A percentile compares a stretch with the other conserved stretches of the same genome.
Conservation (phyloP, 2,797 vertebrate genomes). For the Graptemys geographica region DNA sequence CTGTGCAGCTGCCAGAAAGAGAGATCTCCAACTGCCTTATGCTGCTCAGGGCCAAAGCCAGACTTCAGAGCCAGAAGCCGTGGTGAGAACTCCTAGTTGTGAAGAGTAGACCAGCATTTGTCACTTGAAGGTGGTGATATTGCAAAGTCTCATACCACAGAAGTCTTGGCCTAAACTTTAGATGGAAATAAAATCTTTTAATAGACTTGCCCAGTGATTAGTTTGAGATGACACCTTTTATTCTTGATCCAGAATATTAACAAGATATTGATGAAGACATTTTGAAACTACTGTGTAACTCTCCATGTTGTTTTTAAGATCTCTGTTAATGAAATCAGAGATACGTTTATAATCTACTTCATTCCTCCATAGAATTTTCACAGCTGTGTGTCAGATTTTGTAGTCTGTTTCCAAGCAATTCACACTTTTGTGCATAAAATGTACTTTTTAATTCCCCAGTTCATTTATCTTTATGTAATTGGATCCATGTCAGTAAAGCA, state of each 20-base stretch:
- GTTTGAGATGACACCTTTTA: slow-evolving; percentile 11
- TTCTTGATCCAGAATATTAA: slow-evolving; percentile 10
- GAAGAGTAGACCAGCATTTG: slow-evolving; percentile 9
- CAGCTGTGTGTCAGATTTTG: background rate
- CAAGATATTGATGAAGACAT: background rate
- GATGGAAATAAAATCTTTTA: slow-evolving; percentile 22
- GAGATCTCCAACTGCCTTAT: slow-evolving; percentile 67
- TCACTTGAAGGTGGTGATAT: slow-evolving; percentile 6
- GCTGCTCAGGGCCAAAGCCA: slow-evolving; percentile 35
- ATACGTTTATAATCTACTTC: slow-evolving; percentile 2
- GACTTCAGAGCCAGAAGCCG: background rate
- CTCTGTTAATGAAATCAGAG: slow-evolving; percentile 29
- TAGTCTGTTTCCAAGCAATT: background rate
- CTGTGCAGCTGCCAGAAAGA: slow-evolving; percentile 37
- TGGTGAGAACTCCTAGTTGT: slow-evolving; percentile 26
- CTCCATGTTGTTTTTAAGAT: slow-evolving; percentile 16
- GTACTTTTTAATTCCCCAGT: background rate
- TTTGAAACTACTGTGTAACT: slow-evolving; percentile 12
- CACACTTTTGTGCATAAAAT: background rate
- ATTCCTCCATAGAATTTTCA: background rate
- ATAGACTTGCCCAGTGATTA: background rate
- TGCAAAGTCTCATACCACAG: background rate
- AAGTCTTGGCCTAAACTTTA: slow-evolving; percentile 38
- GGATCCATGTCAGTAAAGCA: background rate
- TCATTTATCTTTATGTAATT: background rate